A percentile compares a stretch with the other conserved stretches of the same genome.
Evolutionary conservation across 2,888 invertebrate genomes (phyloP).

Genomic region (Argyresthia albistria): DNA sequence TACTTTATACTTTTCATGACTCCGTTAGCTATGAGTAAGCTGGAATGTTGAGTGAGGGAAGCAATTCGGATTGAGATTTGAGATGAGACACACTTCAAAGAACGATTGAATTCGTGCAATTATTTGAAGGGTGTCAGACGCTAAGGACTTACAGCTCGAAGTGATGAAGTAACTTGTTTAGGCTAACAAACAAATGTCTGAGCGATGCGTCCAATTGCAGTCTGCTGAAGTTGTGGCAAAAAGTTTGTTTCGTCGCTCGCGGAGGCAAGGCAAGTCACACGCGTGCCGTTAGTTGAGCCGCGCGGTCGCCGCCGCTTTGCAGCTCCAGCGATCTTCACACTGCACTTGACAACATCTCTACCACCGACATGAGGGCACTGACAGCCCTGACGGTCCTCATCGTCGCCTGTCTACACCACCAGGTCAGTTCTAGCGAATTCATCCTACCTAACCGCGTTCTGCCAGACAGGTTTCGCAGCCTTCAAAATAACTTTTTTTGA

Average conservation of each 20-base stretch:
- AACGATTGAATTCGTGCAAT: no score
- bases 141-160: not conserved
- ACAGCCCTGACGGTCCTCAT: constrained; percentile 38
- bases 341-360: no score
- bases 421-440: constrained; percentile 16
- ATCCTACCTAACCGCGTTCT: constrained; percentile 24
- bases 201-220: no score
- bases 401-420: constrained; percentile 14
- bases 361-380: constrained; percentile 17
- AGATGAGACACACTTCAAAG: no score
- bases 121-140: not conserved
- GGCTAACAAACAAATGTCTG: no score
- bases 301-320: constrained; percentile 41
- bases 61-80: no score
- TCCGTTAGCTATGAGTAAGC: not conserved
- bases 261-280: constrained; percentile 30
- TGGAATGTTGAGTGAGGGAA: no score
- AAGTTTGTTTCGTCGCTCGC: constrained; percentile 7
- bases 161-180: no score
- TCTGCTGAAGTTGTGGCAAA: no score
- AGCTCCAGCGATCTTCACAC: no score
- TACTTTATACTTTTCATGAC: not conserved
- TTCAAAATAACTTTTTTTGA: no score
- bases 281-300: constrained; percentile 49
- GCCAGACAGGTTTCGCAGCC: not conserved